Evolutionary conservation across 1,140 invertebrate genomes (phyloP), one percentile per base, ranked within the genome.

Genomic region (Papilio dardanus): DNA sequence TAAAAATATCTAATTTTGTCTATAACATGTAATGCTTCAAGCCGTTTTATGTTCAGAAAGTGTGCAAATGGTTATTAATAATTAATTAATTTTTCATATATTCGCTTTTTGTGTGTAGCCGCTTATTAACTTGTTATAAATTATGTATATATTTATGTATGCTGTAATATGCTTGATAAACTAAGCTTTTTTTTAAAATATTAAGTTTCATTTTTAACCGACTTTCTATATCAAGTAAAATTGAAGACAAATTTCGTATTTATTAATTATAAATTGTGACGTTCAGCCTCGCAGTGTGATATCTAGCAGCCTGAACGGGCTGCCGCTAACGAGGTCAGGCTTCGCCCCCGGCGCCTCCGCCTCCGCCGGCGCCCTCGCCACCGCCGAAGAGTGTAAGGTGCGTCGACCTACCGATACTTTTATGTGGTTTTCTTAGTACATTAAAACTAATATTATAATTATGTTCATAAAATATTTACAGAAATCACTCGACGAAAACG

Each of bases 401-500:
- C 74, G 79, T 77, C n/a, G n/a, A n/a, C n/a, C n/a, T n/a, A n/a
- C n/a, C n/a, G n/a, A n/a, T n/a, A n/a, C n/a, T n/a, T 37, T 37
- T 8, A 1, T 37, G 1, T 0, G 35, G 35, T 37, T 37, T 6
- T 46, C 1, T 3, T 46, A 46, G 16, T 46, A 0, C 0, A 2
- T 16, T 1, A 16, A 40, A 40, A 40, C n/a, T n/a, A 46, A 4
- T n/a, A n/a, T n/a, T n/a, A n/a, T n/a, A n/a, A n/a, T n/a, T n/a
- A 46, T 1, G 3, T 46, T 6, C 3, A 46, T 46, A 46, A 46
- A 46, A 46, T n/a, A n/a, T n/a, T 94, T 93, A 81, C 90, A 95
- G 91, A 96, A 96, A 86, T 94, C 95, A 46, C 86, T 95, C 40
- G 95, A 96, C 86, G 95, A 96, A 88, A 96, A 96, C 83, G 95